These are phyloP conservation scores for Cyprinodon diabolis DNA, from an alignment of 2,797 vertebrate species.

Conservation along the genomic window DNA sequence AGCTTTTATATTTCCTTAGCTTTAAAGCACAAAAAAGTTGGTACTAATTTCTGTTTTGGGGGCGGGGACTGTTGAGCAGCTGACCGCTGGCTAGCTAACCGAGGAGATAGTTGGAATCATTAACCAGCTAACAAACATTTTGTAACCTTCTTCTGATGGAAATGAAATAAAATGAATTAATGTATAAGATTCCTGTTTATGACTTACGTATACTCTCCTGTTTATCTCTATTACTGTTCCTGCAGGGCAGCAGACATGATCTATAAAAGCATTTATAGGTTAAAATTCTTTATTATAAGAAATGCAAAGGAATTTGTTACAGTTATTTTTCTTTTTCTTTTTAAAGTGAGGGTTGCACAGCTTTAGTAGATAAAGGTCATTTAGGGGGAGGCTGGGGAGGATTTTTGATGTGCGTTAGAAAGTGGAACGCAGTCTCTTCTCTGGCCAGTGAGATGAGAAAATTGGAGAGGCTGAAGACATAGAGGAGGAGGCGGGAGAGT, in stretches of 20 bases:
- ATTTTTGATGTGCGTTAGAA: conserved; percentile 19
- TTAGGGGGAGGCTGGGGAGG: conserved; percentile 16
- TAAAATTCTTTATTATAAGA: not conserved
- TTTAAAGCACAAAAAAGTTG: no score
- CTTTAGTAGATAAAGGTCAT: conserved; percentile 17
- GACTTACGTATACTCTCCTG: not conserved
- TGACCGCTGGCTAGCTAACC: no score
- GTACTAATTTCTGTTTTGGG: no score
- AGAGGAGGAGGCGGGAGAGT: conserved; percentile 42
- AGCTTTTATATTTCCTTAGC: no score
- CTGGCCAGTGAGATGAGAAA: conserved; percentile 41
- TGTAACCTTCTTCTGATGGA: no score
- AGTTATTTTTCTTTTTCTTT: not conserved
- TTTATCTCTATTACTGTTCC: conserved; percentile 30
- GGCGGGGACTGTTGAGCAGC: no score
- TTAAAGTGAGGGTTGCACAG: conserved; percentile 32
- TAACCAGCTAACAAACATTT: no score
- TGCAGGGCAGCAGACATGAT: conserved; percentile 54
- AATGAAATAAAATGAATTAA: no score
- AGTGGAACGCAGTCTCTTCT: conserved; percentile 38
- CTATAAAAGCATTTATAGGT: conserved; percentile 20
- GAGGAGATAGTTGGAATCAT: no score
- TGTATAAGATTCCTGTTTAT: not conserved
- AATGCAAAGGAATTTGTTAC: conserved; percentile 1
- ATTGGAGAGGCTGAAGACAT: conserved; percentile 29